phyloP scores from a whole-genome alignment of 2,888 invertebrate species.

The Julus scandinavius region DNA sequence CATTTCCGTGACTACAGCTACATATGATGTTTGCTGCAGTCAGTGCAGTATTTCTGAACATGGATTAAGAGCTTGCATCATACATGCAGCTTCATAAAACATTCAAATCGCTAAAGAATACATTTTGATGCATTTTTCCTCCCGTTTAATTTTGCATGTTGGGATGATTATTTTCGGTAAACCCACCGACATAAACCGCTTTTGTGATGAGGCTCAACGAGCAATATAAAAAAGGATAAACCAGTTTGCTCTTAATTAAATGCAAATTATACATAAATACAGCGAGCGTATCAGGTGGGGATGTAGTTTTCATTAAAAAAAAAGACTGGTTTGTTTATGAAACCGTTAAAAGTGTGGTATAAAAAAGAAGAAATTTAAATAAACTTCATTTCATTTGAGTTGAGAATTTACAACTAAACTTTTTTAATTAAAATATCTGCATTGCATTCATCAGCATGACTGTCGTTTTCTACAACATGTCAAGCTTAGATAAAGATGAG shows the following conservation, averaged over 20 bases:
- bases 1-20: too few species aligned
- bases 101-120: background rate
- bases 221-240: conserved; percentile 4
- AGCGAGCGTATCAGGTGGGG: background rate
- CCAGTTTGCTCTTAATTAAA: background rate
- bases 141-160: background rate
- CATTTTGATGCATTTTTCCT: background rate
- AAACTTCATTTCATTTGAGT: background rate
- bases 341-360: background rate
- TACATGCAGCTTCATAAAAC: background rate
- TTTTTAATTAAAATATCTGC: background rate
- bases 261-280: background rate
- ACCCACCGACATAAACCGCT: background rate
- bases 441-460: background rate
- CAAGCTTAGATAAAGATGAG: too few species aligned
- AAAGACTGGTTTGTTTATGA: background rate
- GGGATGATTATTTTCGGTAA: background rate
- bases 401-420: background rate
- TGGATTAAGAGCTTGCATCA: background rate
- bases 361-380: background rate
- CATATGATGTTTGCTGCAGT: too few species aligned
- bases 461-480: too few species aligned
- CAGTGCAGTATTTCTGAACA: too few species aligned
- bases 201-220: background rate
- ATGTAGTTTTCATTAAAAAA: background rate